Evolutionary conservation across 2,113 vertebrate genomes (phyloP), one percentile per base, ranked within the genome.

Genomic region (Plectropomus leopardus): DNA sequence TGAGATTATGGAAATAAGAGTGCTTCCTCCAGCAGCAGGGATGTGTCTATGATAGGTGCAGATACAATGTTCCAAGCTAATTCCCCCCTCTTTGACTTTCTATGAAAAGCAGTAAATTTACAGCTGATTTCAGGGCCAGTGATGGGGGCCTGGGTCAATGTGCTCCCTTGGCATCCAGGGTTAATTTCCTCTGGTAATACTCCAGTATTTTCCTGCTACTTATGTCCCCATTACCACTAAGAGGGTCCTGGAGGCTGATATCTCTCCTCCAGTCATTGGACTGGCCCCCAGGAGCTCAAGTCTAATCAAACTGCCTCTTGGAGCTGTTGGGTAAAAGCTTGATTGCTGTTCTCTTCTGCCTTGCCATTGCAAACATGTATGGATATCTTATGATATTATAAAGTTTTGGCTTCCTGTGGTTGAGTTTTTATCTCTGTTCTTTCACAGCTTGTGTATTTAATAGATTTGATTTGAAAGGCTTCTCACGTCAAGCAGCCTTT

Each of bases 151-250:
- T 1, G 26, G 82, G 82, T 89, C 85, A 83, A 32, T 64, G 59
- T 85, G 85, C 72, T 79, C 82, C 5, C 54, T 78, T 72, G 34
- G 19, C 54, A 76, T 69, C 44, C 23, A 59, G 45, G 71, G 63
- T 80, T 77, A 50, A 82, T 82, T 76, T 77, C 53, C 68, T 80
- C 67, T 45, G 48, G 59, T 80, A 82, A 78, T 68, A 71, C 17
- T 42, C 23, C 26, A 45, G 32, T 64, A 57, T 74, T 75, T 55
- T 59, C 34, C 79, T 53, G 34, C 53, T 76, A 70, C 60, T 89
- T 75, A 68, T 36, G 32, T 19, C 23, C 61, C 78, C 58, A 75
- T 87, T 76, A 66, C 58, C 54, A 24, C 47, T 55, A 66, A 80
- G 32, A 77, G 58, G 42, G 63, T 73, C 60, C 23, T 42, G 23